These are phyloP conservation scores for Chaitophorus viminalis DNA, from an alignment of 2,888 invertebrate genomes.

Conservation along the genomic window DNA sequence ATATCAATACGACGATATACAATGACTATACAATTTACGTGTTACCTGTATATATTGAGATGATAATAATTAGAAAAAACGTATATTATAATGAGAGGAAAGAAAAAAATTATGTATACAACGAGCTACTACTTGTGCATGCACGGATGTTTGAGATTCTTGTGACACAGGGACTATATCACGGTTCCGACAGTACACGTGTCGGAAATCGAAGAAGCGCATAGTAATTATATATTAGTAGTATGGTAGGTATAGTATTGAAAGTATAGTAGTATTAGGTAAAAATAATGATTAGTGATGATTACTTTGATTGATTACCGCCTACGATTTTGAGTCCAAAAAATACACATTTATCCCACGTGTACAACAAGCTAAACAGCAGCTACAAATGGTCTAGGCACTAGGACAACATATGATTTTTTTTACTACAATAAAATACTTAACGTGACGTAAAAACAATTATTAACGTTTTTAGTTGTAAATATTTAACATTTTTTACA, in stretches of 20 bases:
- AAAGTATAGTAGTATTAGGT: not conserved
- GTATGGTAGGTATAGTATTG: too few species aligned
- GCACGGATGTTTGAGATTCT: constrained; percentile 36
- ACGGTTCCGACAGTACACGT: constrained; percentile 17
- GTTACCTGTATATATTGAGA: not conserved
- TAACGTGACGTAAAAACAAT: too few species aligned
- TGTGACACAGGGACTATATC: not conserved
- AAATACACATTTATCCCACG: too few species aligned
- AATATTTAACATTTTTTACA: too few species aligned
- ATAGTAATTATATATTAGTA: not conserved
- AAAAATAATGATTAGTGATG: not conserved
- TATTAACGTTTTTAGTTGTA: too few species aligned
- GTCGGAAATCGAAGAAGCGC: not conserved
- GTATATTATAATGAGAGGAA: constrained; percentile 26
- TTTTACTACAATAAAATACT: too few species aligned
- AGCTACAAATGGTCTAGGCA: too few species aligned
- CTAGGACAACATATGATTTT: too few species aligned
- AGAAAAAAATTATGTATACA: constrained; percentile 3
- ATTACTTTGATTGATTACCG: not conserved
- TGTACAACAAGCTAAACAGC: too few species aligned
- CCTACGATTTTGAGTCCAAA: too few species aligned
- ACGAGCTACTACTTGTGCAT: constrained; percentile 18
- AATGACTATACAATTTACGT: not conserved
- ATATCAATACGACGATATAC: not conserved
- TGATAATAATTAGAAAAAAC: constrained; percentile 18